A percentile compares a stretch with the other conserved stretches of the same genome.
These are phyloP conservation scores for Gulo gulo DNA, from an alignment of 2,113 vertebrate species.

Conservation along the genomic window DNA sequence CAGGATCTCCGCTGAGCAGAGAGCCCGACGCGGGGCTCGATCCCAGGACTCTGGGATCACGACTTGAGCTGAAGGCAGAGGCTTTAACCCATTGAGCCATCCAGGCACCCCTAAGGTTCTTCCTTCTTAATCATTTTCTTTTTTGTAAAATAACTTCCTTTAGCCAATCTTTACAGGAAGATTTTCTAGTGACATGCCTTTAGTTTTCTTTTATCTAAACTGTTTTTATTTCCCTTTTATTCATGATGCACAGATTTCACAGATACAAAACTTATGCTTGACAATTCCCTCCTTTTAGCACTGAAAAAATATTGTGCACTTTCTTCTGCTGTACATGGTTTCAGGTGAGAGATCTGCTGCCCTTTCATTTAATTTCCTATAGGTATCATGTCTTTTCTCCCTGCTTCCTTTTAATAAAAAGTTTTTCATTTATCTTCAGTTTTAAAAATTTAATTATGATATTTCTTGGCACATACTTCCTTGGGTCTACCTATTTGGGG, in stretches of 20 bases:
- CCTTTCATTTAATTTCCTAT: background rate
- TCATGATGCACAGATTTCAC: background rate
- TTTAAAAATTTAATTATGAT: background rate
- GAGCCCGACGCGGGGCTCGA: no score
- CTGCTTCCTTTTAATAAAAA: background rate
- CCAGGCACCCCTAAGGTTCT: background rate
- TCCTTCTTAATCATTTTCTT: background rate
- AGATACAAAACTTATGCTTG: background rate
- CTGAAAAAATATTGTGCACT: background rate
- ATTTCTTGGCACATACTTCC: background rate
- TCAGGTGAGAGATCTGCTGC: background rate
- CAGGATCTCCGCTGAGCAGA: no score
- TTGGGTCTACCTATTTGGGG: background rate
- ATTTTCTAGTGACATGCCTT: background rate
- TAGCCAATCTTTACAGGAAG: background rate
- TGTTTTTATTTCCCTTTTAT: background rate
- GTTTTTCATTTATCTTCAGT: background rate
- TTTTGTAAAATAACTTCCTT: background rate
- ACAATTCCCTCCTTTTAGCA: background rate
- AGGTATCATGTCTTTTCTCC: background rate
- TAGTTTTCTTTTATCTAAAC: background rate
- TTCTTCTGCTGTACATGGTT: background rate
- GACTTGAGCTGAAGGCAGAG: no score
- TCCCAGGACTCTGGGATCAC: no score
- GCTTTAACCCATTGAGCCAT: no score